A percentile compares a stretch with the other conserved stretches of the same genome.
These are phyloP conservation scores for Bursaphelenchus okinawaensis DNA, from an alignment of 2,888 invertebrate species.

Conservation along the genomic window DNA sequence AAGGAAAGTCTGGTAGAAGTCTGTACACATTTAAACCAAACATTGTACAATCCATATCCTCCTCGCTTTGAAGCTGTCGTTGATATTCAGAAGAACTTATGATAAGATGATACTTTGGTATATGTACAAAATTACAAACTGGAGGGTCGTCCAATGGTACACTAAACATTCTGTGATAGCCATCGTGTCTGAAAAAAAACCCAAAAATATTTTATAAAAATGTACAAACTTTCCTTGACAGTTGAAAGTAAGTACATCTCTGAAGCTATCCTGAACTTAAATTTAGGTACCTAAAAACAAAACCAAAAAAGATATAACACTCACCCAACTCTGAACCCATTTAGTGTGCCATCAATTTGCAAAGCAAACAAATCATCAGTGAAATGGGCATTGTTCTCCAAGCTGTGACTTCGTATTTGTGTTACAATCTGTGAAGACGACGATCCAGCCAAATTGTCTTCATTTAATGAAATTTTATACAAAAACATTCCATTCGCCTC, in stretches of 20 bases:
- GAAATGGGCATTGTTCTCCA: constrained; percentile 19
- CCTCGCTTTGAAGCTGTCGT: constrained; percentile 5
- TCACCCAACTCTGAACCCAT: constrained; percentile 21
- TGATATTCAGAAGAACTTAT: constrained; percentile 19
- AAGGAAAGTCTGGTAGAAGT: background rate
- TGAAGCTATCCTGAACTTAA: too few species aligned
- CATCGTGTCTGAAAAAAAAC: constrained; percentile 14
- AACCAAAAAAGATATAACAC: background rate
- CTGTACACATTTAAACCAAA: constrained; percentile 17
- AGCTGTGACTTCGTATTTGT: constrained; percentile 10
- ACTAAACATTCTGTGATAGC: constrained; percentile 20
- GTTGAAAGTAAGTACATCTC: too few species aligned
- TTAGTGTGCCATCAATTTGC: constrained; percentile 23
- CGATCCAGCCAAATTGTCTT: background rate
- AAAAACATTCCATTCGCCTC: constrained; percentile 21
- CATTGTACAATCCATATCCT: constrained; percentile 8
- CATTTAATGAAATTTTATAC: constrained; percentile 18
- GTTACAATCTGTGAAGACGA: constrained; percentile 18
- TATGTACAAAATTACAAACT: constrained; percentile 4
- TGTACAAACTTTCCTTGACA: too few species aligned
- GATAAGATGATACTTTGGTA: constrained; percentile 15
- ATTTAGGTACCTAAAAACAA: too few species aligned
- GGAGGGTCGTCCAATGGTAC: constrained; percentile 10
- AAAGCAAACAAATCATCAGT: constrained; percentile 20
- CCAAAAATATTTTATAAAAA: too few species aligned